These are phyloP conservation scores for Nothoprocta pentlandii DNA, from an alignment of 2,113 vertebrate genomes.

Conservation along the genomic window DNA sequence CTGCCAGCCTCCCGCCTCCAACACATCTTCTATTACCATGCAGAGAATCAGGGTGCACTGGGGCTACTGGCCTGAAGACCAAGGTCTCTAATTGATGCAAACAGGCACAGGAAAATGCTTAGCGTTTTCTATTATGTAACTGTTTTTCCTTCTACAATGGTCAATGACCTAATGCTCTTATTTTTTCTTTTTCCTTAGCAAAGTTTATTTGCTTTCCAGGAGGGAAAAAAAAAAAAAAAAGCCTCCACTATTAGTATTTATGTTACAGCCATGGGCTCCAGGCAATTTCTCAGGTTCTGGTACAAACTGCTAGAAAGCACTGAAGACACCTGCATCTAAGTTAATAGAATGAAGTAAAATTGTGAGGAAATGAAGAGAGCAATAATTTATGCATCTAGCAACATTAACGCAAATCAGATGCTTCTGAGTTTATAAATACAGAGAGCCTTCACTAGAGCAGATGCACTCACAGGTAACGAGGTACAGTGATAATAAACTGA, in stretches of 20 bases:
- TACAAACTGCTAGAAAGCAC: constrained; percentile 1
- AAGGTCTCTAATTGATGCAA: neutral
- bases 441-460: neutral
- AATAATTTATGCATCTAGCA: neutral
- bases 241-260: constrained; percentile 35
- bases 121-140: neutral
- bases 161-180: constrained; percentile 7
- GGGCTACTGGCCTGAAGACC: neutral
- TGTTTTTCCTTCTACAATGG: constrained; percentile 38
- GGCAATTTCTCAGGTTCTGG: neutral
- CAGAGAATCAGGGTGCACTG: neutral
- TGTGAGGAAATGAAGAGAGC: neutral
- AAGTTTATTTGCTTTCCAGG: constrained; percentile 55
- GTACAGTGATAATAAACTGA: accelerated
- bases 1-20: neutral
- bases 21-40: neutral
- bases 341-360: neutral
- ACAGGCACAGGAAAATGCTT: neutral
- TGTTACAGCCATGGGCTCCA: neutral
- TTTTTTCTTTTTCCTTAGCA: constrained; percentile 3
- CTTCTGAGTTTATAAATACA: neutral
- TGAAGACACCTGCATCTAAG: neutral
- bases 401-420: neutral
- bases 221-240: constrained; percentile 62
- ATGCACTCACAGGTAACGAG: neutral